These are phyloP conservation scores for Platanista minor DNA, from an alignment of 2,113 vertebrate genomes.

Conservation along the genomic window DNA sequence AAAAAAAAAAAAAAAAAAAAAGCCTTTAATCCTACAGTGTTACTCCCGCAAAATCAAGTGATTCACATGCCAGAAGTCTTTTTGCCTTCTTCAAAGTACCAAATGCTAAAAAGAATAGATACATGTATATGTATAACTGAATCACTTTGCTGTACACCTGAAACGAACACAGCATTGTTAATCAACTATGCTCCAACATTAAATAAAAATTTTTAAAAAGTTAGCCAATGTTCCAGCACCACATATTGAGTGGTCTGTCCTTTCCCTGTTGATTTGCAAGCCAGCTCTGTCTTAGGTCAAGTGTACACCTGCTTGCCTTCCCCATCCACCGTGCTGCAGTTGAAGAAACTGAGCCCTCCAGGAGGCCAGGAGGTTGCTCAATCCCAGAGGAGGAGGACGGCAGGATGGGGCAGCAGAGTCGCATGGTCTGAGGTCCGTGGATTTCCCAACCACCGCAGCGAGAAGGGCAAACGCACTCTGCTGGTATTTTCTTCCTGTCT, in stretches of 20 bases:
- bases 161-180: too few species aligned
- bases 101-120: too few species aligned
- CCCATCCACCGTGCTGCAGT: not conserved
- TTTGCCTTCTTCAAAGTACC: too few species aligned
- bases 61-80: too few species aligned
- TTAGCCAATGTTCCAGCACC: not conserved
- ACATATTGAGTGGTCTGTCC: not conserved
- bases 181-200: too few species aligned
- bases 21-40: too few species aligned
- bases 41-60: too few species aligned
- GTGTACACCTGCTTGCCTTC: not conserved
- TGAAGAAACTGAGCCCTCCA: not conserved
- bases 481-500: not conserved
- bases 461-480: not conserved
- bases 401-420: not conserved
- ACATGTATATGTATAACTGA: too few species aligned
- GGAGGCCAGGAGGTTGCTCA: not conserved
- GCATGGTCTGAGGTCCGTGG: not conserved
- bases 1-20: too few species aligned
- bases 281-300: not conserved
- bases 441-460: fast-evolving
- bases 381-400: fast-evolving
- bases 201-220: too few species aligned
- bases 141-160: too few species aligned
- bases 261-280: not conserved